These are phyloP conservation scores for Plumapathes pennacea DNA, from an alignment of 92 coral and sea anemone species.

Conservation along the genomic window DNA sequence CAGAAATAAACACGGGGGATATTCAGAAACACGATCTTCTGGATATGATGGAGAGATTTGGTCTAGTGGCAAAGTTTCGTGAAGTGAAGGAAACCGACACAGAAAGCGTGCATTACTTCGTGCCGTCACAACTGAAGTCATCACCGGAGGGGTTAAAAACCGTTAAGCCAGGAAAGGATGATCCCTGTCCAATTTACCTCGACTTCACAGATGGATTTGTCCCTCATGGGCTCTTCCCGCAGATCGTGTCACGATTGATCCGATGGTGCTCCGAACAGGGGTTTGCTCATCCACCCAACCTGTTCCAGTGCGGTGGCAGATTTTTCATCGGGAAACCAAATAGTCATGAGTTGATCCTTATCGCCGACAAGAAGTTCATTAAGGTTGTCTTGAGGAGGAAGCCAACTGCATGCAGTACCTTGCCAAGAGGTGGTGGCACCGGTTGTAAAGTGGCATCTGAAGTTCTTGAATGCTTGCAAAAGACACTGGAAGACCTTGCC, in stretches of 20 bases:
- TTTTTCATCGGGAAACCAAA: constrained; percentile 47
- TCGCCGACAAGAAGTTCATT: constrained; percentile 65
- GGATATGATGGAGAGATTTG: constrained; percentile 71
- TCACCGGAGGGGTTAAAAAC: constrained; percentile 58
- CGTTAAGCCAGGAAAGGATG: constrained; percentile 34
- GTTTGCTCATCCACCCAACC: constrained; percentile 51
- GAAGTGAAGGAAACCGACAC: not conserved
- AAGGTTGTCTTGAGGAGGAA: constrained; percentile 50
- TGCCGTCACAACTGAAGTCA: constrained; percentile 68
- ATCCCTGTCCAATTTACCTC: constrained; percentile 69
- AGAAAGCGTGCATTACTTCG: constrained; percentile 39
- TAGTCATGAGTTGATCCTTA: constrained; percentile 38
- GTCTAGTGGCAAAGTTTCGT: constrained; percentile 56
- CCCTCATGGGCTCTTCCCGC: constrained; percentile 71
- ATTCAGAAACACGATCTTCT: constrained; percentile 49
- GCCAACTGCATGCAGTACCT: no score
- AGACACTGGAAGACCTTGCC: no score
- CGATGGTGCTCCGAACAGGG: constrained; percentile 59
- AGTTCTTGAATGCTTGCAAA: no score
- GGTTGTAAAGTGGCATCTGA: no score
- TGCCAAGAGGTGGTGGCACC: no score
- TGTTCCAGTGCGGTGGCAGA: constrained; percentile 62
- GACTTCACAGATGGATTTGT: constrained; percentile 77
- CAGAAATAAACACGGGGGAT: constrained; percentile 40
- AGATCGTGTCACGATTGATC: constrained; percentile 55